phyloP scores from a whole-genome alignment of 37 sponge, comb jelly and placozoan species.

The Ephydatia muelleri region DNA sequence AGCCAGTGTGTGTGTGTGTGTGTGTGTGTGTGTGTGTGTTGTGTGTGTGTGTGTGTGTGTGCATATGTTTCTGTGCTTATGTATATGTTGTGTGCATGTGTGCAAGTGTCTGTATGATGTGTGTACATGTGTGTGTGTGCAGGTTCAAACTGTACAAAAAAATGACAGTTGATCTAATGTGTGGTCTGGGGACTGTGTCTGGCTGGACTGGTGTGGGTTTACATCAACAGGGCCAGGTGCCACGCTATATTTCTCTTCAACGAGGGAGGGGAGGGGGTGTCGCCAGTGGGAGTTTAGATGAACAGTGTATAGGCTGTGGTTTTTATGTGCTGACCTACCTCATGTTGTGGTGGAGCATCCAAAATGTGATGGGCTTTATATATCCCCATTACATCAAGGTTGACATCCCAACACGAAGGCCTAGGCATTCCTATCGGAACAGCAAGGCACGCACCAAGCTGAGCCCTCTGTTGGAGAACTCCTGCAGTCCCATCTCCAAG shows the following conservation, averaged over 20 bases:
- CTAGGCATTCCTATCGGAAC: background rate
- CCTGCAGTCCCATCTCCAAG: slow-evolving; percentile 41
- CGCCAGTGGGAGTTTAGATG: background rate
- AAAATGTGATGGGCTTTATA: too few species aligned
- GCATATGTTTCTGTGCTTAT: too few species aligned
- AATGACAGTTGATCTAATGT: too few species aligned
- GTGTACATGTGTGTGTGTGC: too few species aligned
- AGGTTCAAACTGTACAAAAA: too few species aligned
- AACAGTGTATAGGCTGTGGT: background rate
- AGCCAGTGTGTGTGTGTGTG: background rate
- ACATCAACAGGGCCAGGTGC: too few species aligned
- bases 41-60: background rate
- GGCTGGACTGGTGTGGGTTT: too few species aligned
- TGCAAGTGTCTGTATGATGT: too few species aligned
- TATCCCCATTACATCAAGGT: too few species aligned
- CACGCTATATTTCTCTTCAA: slow-evolving; percentile 3
- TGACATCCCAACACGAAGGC: slow-evolving; percentile 13
- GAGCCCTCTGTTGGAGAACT: slow-evolving; percentile 63
- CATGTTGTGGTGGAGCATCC: slow-evolving; percentile 38
- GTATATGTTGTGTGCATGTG: too few species aligned
- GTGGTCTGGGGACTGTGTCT: too few species aligned
- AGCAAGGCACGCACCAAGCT: slow-evolving; percentile 55
- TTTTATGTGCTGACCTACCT: background rate
- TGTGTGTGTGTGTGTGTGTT: background rate
- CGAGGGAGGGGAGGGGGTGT: background rate